phyloP scores from a whole-genome alignment of 2,888 invertebrate genomes.

The Minunthozetes semirufus region DNA sequence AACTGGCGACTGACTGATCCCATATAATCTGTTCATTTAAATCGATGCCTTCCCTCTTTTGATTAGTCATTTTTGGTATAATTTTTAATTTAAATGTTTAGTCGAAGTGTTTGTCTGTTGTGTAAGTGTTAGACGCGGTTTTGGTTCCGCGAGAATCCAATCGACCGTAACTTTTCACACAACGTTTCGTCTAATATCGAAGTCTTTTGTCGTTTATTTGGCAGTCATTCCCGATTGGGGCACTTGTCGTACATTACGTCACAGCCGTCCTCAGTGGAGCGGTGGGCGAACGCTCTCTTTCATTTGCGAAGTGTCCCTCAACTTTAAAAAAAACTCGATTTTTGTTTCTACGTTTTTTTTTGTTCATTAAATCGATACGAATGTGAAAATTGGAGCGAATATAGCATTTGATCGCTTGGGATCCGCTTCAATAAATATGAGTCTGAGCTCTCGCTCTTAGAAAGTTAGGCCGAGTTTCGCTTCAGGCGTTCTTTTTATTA shows the following conservation, averaged over 20 bases:
- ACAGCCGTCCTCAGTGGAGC: not conserved
- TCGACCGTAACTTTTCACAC: slow-evolving; percentile 4
- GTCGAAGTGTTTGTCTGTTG: not conserved
- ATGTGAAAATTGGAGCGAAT: not conserved
- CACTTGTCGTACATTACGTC: not conserved
- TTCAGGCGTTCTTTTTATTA: slow-evolving; percentile 16
- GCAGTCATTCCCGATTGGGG: not conserved
- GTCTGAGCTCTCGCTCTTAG: not conserved
- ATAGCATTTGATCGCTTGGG: not conserved
- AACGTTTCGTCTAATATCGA: not conserved
- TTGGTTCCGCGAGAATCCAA: not conserved
- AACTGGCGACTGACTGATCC: no score
- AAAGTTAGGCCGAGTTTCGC: not conserved
- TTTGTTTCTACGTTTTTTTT: not conserved
- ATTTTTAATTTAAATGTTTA: not conserved
- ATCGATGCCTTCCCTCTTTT: not conserved
- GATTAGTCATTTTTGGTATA: slow-evolving; percentile 15
- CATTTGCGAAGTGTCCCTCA: not conserved
- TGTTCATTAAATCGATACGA: not conserved
- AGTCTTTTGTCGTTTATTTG: not conserved
- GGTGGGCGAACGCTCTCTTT: not conserved
- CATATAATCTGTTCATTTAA: not conserved
- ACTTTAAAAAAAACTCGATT: not conserved
- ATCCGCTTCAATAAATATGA: not conserved
- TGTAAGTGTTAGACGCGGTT: not conserved